Conservation (phyloP, 1,140 invertebrate species). For the Ladona fulva region DNA sequence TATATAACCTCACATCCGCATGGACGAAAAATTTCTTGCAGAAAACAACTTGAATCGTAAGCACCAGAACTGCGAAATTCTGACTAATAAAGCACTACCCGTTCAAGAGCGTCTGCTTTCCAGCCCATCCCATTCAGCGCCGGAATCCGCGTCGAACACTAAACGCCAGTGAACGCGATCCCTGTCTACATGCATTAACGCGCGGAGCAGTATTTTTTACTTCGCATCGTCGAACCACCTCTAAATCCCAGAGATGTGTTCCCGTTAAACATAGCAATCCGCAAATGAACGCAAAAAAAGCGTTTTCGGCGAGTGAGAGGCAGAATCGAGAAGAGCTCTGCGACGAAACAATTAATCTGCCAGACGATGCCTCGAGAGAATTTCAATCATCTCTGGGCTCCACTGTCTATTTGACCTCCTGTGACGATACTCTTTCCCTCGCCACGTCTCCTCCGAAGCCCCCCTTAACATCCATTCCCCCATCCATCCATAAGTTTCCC, state of each 20-base stretch:
- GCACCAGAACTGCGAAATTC: too few species aligned
- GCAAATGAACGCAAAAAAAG: not conserved
- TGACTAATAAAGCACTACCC: too few species aligned
- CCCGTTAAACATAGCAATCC: not conserved
- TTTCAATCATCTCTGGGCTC: not conserved
- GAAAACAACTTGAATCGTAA: too few species aligned
- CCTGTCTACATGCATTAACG: too few species aligned
- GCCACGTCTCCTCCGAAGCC: not conserved
- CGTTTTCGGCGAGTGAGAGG: not conserved
- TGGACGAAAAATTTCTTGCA: too few species aligned
- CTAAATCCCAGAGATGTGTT: not conserved
- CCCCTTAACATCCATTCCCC: not conserved
- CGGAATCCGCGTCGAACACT: too few species aligned
- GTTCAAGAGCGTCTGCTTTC: too few species aligned
- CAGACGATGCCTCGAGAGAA: not conserved
- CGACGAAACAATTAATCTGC: conserved; percentile 5
- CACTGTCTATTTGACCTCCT: not conserved
- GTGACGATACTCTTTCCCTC: not conserved
- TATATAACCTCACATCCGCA: too few species aligned
- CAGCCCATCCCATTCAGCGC: too few species aligned
- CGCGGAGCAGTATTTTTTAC: too few species aligned
- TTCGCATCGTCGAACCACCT: not conserved
- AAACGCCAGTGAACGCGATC: too few species aligned
- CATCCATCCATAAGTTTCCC: conserved; percentile 9
- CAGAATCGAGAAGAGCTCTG: not conserved